phyloP scores from a whole-genome alignment of 1,140 invertebrate genomes.

The Zaprionus kolodkinae region DNA sequence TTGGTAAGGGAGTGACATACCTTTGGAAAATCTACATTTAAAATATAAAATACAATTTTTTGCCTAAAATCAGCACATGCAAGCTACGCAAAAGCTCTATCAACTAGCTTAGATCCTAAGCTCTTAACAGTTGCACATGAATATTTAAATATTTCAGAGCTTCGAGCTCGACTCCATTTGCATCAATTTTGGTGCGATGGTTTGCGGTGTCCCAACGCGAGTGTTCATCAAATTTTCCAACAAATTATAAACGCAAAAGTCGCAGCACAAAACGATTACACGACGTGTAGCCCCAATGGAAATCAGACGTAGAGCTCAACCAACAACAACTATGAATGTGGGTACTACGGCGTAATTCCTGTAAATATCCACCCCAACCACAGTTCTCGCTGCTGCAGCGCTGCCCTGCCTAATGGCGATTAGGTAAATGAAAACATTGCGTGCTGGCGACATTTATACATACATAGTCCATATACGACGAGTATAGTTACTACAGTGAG shows the following conservation, averaged over 20 bases:
- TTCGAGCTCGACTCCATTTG: background rate
- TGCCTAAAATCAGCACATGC: too few species aligned
- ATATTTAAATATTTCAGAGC: constrained; percentile 22
- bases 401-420: constrained; percentile 70
- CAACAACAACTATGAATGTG: constrained; percentile 15
- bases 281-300: constrained; percentile 43
- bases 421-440: constrained; percentile 82
- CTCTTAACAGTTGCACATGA: background rate
- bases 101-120: background rate
- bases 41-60: too few species aligned
- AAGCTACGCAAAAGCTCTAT: too few species aligned
- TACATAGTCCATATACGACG: too few species aligned
- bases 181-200: background rate
- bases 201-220: constrained; percentile 1
- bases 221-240: constrained; percentile 67
- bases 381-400: constrained; percentile 20
- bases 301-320: constrained; percentile 26
- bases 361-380: constrained; percentile 61
- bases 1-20: too few species aligned
- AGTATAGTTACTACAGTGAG: background rate
- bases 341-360: constrained; percentile 15
- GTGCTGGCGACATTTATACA: constrained; percentile 71
- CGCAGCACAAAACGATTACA: constrained; percentile 70
- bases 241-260: constrained; percentile 66
- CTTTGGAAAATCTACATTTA: too few species aligned